phyloP scores from a whole-genome alignment of 37 sponge, comb jelly and placozoan genomes.

The Aplysina aerophoba region DNA sequence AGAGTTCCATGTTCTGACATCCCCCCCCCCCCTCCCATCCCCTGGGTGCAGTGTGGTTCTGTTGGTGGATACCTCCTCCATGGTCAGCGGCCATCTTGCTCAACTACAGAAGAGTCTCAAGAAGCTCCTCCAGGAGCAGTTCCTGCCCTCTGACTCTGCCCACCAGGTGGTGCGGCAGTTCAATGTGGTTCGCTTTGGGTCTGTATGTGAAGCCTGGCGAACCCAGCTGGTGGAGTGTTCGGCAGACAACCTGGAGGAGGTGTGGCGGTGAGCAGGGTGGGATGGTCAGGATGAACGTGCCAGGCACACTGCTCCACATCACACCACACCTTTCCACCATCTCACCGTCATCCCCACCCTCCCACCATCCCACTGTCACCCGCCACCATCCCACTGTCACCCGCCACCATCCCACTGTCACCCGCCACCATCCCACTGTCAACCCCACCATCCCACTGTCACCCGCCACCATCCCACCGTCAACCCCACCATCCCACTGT shows the following conservation, averaged over 20 bases:
- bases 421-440: no score
- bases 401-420: no score
- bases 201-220: neutral
- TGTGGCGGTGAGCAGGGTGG: neutral
- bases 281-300: neutral
- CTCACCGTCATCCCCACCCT: no score
- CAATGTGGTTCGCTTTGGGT: neutral
- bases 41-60: constrained; percentile 7
- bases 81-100: neutral
- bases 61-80: constrained; percentile 1
- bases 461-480: no score
- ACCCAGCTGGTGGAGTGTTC: neutral
- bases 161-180: neutral
- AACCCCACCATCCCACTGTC: no score
- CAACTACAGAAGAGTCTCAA: constrained; percentile 2
- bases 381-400: no score
- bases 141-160: neutral
- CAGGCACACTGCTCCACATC: no score
- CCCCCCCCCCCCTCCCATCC: neutral
- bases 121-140: constrained; percentile 17
- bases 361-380: no score
- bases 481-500: no score
- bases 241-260: neutral
- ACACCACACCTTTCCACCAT: no score
- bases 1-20: neutral